Percentiles rank a stretch among this genome's conserved stretches.
Evolutionary conservation across 2,888 invertebrate species (phyloP).

Genomic region (Sipha maydis): DNA sequence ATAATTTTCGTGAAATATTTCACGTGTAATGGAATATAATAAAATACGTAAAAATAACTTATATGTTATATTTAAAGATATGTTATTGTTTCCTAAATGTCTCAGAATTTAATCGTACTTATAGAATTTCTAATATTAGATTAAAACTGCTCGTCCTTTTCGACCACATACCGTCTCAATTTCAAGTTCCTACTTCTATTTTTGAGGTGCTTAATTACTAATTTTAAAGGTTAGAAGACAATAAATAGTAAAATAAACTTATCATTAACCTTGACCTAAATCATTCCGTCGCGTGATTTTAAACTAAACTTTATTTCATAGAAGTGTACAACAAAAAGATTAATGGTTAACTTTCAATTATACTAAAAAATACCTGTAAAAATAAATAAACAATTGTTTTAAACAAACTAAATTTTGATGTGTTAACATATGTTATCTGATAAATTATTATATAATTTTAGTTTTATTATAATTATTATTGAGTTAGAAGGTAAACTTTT

Average conservation of each 20-base stretch:
- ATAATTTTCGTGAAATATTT: not conserved
- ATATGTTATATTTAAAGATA: not conserved
- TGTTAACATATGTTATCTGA: not conserved
- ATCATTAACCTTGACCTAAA: constrained; percentile 18
- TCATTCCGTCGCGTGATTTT: not conserved
- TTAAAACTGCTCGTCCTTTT: not conserved
- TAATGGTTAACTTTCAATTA: not conserved
- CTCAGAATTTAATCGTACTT: not conserved
- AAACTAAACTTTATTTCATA: not conserved
- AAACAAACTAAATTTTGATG: not conserved
- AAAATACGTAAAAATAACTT: not conserved
- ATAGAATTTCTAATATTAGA: not conserved
- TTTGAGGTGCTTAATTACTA: not conserved
- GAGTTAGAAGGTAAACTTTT: too few relatives aligned
- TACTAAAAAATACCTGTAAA: not conserved
- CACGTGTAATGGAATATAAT: not conserved
- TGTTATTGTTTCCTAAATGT: not conserved
- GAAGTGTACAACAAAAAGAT: not conserved
- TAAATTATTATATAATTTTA: too few relatives aligned
- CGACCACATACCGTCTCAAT: not conserved
- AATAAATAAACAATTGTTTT: not conserved
- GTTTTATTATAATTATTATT: too few relatives aligned
- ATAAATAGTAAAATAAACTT: constrained; percentile 40
- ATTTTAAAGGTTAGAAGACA: constrained; percentile 32
- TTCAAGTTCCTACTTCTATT: constrained; percentile 33